phyloP scores from a whole-genome alignment of 2,797 vertebrate species.

The Tapera naevia region DNA sequence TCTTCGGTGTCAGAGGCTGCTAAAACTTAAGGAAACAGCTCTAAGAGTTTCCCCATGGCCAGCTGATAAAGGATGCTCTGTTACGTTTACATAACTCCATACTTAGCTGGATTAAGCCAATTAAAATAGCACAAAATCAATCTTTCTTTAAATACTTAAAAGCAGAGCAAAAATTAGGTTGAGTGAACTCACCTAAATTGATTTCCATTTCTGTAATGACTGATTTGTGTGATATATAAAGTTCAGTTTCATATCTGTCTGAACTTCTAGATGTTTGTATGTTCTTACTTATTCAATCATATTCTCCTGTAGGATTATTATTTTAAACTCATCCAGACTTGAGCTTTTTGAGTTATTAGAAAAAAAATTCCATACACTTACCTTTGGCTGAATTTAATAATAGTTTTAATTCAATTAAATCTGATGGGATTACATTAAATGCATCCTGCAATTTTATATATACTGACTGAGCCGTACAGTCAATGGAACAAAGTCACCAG shows the following conservation, averaged over 20 bases:
- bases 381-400: slow-evolving; percentile 67
- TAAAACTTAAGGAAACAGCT: not conserved
- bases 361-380: slow-evolving; percentile 57
- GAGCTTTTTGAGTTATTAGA: slow-evolving; percentile 74
- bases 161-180: slow-evolving; percentile 49
- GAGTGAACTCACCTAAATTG: slow-evolving; percentile 34
- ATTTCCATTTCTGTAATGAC: slow-evolving; percentile 68
- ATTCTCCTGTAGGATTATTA: slow-evolving; percentile 63
- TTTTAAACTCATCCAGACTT: slow-evolving; percentile 72
- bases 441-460: slow-evolving; percentile 62
- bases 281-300: slow-evolving; percentile 64
- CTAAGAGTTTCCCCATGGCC: not conserved
- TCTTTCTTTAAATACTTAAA: slow-evolving; percentile 61
- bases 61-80: slow-evolving; percentile 12
- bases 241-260: slow-evolving; percentile 41
- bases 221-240: slow-evolving; percentile 60
- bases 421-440: slow-evolving; percentile 67
- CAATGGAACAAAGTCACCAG: slow-evolving; percentile 21
- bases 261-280: slow-evolving; percentile 53
- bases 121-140: slow-evolving; percentile 60
- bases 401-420: slow-evolving; percentile 72
- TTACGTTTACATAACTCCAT: slow-evolving; percentile 46
- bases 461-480: slow-evolving; percentile 43
- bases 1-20: not conserved
- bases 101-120: slow-evolving; percentile 50